phyloP scores from a whole-genome alignment of 2,797 vertebrate species.

The Oreortyx pictus region DNA sequence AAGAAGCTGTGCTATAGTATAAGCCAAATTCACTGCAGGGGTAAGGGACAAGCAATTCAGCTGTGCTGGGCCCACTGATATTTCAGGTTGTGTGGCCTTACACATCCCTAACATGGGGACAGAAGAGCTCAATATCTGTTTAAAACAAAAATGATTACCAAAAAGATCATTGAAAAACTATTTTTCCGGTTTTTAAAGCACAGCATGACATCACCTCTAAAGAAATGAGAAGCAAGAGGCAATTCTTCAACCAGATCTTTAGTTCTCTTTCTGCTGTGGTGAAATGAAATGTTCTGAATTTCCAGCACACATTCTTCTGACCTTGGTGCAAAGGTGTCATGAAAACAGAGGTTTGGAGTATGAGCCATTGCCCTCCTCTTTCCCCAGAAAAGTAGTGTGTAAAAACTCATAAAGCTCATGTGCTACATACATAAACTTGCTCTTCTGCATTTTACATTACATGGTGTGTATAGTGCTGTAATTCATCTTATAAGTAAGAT shows the following conservation, averaged over 20 bases:
- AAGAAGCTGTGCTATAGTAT: constrained; percentile 56
- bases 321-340: background rate
- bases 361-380: background rate
- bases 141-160: background rate
- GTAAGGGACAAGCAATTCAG: constrained; percentile 28
- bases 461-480: background rate
- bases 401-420: background rate
- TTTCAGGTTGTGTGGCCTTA: background rate
- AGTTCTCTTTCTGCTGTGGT: background rate
- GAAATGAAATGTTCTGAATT: background rate
- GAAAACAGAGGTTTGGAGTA: background rate
- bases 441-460: background rate
- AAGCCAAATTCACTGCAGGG: constrained; percentile 43
- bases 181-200: constrained; percentile 31
- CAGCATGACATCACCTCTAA: background rate
- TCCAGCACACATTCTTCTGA: background rate
- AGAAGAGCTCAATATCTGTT: background rate
- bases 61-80: background rate
- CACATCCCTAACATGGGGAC: background rate
- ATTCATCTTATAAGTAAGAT: background rate
- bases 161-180: background rate
- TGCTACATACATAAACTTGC: rapidly evolving
- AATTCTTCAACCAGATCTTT: background rate
- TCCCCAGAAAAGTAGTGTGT: rapidly evolving
- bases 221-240: background rate